phyloP scores from a whole-genome alignment of 2,797 vertebrate genomes.

The Harpagifer antarcticus region DNA sequence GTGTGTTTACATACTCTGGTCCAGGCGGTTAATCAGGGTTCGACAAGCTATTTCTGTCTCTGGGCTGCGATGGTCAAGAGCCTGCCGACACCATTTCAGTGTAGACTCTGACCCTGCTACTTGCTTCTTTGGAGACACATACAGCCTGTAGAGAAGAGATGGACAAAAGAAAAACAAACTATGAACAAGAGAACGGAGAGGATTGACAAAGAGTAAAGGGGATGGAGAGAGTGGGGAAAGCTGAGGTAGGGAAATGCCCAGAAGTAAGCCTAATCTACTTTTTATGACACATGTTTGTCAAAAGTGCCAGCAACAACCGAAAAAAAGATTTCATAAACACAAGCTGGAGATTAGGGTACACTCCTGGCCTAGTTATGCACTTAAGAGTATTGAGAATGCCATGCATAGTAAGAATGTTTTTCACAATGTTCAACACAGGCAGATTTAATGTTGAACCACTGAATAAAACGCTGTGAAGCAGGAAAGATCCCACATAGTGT shows the following conservation, averaged over 20 bases:
- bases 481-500: conserved; percentile 12
- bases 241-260: not conserved
- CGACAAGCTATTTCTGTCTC: conserved; percentile 93
- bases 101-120: conserved; percentile 84
- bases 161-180: conserved; percentile 15
- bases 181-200: not conserved
- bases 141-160: conserved; percentile 84
- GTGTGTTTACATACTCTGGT: conserved; percentile 86
- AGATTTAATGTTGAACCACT: not conserved
- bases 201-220: not conserved
- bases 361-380: conserved; percentile 17
- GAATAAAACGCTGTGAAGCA: conserved; percentile 4
- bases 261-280: conserved; percentile 33
- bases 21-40: conserved; percentile 89
- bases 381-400: conserved; percentile 13
- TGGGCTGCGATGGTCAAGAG: conserved; percentile 91
- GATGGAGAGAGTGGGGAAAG: not conserved
- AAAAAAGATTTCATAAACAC: conserved; percentile 26
- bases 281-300: conserved; percentile 28
- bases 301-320: conserved; percentile 6
- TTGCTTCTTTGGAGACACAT: conserved; percentile 90
- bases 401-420: conserved; percentile 2
- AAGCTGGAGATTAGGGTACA: conserved; percentile 36
- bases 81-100: conserved; percentile 92
- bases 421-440: conserved; percentile 9